A percentile compares a stretch with the other conserved stretches of the same genome.
These are phyloP conservation scores for Drosophila kokeensis DNA, from an alignment of 2,888 invertebrate genomes.

Conservation along the genomic window DNA sequence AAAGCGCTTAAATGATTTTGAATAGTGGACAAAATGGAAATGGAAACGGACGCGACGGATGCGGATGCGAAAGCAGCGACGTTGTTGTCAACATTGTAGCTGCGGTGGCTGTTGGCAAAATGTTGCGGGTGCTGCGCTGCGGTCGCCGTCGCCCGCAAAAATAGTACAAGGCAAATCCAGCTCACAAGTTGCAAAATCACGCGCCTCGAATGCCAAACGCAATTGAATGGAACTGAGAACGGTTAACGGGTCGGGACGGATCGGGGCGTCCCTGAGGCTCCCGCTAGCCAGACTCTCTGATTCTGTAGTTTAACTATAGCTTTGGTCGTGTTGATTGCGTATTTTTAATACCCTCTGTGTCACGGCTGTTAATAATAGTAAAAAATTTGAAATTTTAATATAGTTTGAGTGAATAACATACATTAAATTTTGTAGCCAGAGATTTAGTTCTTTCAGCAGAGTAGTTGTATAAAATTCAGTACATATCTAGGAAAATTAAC, in stretches of 20 bases:
- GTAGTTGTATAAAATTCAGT: not conserved
- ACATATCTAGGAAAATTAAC: not conserved
- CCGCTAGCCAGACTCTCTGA: conserved; percentile 9
- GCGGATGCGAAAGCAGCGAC: conserved; percentile 10
- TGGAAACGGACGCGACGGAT: conserved; percentile 44
- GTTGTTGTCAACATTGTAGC: conserved; percentile 75
- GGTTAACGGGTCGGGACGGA: not conserved
- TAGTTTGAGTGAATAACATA: not conserved
- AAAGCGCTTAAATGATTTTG: conserved; percentile 78
- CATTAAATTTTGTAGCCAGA: not conserved
- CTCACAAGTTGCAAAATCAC: conserved; percentile 78
- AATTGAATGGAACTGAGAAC: conserved; percentile 67
- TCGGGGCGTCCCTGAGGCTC: conserved; percentile 7
- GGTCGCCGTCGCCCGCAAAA: conserved; percentile 47
- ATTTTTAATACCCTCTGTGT: conserved; percentile 3
- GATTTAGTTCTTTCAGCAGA: not conserved
- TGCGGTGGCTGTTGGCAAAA: conserved; percentile 59
- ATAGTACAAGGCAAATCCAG: conserved; percentile 70
- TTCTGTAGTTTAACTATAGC: conserved; percentile 15
- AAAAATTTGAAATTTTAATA: not conserved
- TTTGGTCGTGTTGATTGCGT: conserved; percentile 2
- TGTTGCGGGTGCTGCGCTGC: conserved; percentile 56
- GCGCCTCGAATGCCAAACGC: conserved; percentile 68
- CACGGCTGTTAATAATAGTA: not conserved
- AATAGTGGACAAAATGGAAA: conserved; percentile 66